Percentiles rank a stretch among this genome's conserved stretches.
phyloP scores from a whole-genome alignment of 1,140 invertebrate species.

The Archivesica marissinica region DNA sequence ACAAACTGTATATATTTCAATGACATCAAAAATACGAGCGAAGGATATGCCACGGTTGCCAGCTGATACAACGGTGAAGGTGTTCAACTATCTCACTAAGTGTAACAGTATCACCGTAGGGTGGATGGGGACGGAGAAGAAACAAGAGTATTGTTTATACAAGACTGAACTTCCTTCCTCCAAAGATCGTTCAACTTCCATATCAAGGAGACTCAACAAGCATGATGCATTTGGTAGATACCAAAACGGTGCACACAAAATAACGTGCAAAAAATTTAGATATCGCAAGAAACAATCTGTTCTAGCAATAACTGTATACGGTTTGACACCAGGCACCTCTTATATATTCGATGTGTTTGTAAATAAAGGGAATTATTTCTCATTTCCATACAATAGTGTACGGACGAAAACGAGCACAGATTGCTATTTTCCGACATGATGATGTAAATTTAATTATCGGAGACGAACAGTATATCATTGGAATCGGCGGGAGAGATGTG shows the following conservation, averaged over 20 bases:
- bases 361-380: slow-evolving; percentile 74
- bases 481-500: slow-evolving; percentile 14
- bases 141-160: slow-evolving; percentile 82
- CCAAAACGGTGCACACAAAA: slow-evolving; percentile 61
- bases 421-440: slow-evolving; percentile 62
- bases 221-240: slow-evolving; percentile 44
- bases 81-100: slow-evolving; percentile 72
- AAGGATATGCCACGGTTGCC: slow-evolving; percentile 74
- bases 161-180: slow-evolving; percentile 62
- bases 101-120: slow-evolving; percentile 78
- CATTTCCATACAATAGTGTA: slow-evolving; percentile 76
- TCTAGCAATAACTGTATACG: slow-evolving; percentile 74
- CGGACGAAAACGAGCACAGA: slow-evolving; percentile 68
- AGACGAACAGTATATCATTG: slow-evolving; percentile 19
- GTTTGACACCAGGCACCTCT: slow-evolving; percentile 71
- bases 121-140: slow-evolving; percentile 77
- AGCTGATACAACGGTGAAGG: slow-evolving; percentile 72
- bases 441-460: slow-evolving; percentile 3
- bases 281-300: slow-evolving; percentile 66
- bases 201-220: slow-evolving; percentile 48
- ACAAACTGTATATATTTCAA: slow-evolving; percentile 65
- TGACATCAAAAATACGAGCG: slow-evolving; percentile 65
- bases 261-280: slow-evolving; percentile 76
- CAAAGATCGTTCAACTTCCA: not conserved
- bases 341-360: slow-evolving; percentile 81